phyloP scores from a whole-genome alignment of 2,113 vertebrate species.

The Oryctolagus cuniculus region DNA sequence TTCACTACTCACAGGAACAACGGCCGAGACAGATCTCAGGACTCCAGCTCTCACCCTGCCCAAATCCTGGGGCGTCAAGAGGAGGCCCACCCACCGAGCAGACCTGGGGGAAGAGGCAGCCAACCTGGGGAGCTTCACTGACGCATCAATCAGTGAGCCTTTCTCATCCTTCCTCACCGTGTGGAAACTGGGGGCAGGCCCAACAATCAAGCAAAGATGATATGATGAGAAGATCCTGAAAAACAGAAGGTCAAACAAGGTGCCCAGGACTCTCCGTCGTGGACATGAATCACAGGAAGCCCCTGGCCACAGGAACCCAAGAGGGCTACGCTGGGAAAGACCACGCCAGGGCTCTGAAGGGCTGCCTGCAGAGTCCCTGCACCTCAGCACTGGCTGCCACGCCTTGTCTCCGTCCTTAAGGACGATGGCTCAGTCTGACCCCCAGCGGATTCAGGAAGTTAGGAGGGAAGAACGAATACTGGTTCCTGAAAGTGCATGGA shows the following conservation, averaged over 20 bases:
- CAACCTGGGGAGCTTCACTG: background rate
- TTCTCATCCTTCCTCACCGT: background rate
- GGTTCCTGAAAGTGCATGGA: background rate
- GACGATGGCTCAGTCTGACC: background rate
- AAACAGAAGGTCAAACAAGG: background rate
- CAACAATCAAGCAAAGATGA: background rate
- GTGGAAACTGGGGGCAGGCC: background rate
- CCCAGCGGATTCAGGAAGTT: background rate
- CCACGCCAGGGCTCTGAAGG: background rate
- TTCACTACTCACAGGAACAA: constrained; percentile 17
- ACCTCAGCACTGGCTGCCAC: background rate
- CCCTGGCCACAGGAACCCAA: background rate
- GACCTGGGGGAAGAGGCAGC: background rate
- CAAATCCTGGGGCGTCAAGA: background rate
- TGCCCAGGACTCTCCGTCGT: background rate
- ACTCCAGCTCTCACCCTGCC: background rate
- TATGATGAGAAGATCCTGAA: background rate
- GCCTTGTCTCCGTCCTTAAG: background rate
- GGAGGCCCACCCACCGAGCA: background rate
- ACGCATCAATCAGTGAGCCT: background rate
- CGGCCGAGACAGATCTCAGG: background rate
- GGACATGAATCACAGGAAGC: constrained; percentile 27
- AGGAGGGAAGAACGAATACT: background rate
- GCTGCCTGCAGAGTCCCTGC: background rate
- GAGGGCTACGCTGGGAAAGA: background rate